These are phyloP conservation scores for Tortricodes alternella DNA, from an alignment of 2,888 invertebrate genomes.

Conservation along the genomic window DNA sequence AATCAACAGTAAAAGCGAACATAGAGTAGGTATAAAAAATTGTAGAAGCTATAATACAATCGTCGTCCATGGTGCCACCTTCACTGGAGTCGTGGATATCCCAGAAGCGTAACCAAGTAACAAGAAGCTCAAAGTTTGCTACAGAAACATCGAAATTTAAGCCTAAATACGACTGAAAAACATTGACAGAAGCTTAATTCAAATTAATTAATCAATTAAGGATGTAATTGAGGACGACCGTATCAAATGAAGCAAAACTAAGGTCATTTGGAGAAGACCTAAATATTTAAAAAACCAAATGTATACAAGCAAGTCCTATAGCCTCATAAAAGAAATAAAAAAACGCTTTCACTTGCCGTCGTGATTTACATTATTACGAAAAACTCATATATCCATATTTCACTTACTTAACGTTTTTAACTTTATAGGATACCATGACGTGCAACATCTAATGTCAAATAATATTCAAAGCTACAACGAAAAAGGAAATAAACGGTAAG, in stretches of 20 bases:
- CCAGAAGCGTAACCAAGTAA: neutral
- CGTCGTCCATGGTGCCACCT: conserved; percentile 11
- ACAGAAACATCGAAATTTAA: conserved; percentile 2
- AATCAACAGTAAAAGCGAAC: neutral
- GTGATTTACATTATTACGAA: too few species aligned
- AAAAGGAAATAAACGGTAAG: neutral
- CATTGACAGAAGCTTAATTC: neutral
- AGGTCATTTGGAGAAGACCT: too few species aligned
- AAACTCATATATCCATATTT: too few species aligned
- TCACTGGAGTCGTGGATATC: neutral
- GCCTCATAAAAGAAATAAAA: too few species aligned
- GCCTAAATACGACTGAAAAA: conserved; percentile 1
- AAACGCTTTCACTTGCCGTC: too few species aligned
- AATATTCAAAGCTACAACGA: neutral
- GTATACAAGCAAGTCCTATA: too few species aligned
- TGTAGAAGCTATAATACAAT: neutral
- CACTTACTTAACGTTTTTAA: too few species aligned
- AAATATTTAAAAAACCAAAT: too few species aligned
- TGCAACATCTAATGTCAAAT: neutral
- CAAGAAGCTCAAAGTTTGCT: conserved; percentile 8
- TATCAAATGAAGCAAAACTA: too few species aligned
- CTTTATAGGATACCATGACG: too few species aligned
- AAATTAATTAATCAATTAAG: neutral
- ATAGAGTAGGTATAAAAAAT: neutral
- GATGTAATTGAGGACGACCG: too few species aligned